Percentiles rank a stretch among this genome's conserved stretches.
Conservation (phyloP, 2,888 invertebrate genomes). For the Heliconius hortense region DNA sequence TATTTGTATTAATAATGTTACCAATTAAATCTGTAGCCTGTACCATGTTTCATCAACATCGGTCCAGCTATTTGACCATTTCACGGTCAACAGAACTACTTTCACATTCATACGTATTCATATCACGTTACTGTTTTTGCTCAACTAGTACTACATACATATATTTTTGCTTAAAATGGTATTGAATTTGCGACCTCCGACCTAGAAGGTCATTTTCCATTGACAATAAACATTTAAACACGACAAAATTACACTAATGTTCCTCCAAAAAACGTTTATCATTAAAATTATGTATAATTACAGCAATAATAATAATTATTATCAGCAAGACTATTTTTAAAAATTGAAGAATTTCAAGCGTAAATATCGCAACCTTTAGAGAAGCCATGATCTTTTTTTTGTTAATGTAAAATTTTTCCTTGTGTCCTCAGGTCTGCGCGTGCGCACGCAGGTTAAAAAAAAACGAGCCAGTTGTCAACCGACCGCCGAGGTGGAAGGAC, state of each 20-base stretch:
- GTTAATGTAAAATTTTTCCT: slow-evolving; percentile 37
- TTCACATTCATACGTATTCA: slow-evolving; percentile 12
- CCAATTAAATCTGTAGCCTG: not conserved
- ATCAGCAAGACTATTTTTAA: slow-evolving; percentile 1
- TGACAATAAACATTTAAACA: not conserved
- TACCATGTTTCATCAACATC: slow-evolving; percentile 9
- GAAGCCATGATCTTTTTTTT: slow-evolving; percentile 45
- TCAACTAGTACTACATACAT: slow-evolving; percentile 4
- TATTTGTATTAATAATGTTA: too few species aligned
- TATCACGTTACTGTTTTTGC: not conserved
- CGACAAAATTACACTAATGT: slow-evolving; percentile 1
- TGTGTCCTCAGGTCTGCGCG: slow-evolving; percentile 43
- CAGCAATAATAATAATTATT: slow-evolving; percentile 8
- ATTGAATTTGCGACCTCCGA: not conserved
- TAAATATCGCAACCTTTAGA: slow-evolving; percentile 36
- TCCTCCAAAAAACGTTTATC: not conserved
- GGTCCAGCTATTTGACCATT: slow-evolving; percentile 3
- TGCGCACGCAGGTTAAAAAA: slow-evolving; percentile 36
- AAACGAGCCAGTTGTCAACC: slow-evolving; percentile 43
- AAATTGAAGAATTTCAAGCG: slow-evolving; percentile 6
- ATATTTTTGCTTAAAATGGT: not conserved
- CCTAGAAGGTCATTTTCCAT: not conserved
- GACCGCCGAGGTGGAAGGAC: slow-evolving; percentile 38
- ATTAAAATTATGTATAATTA: slow-evolving; percentile 20
- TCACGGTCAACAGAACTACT: slow-evolving; percentile 14